Conservation (phyloP, 2,797 vertebrate species). For the Karalla daura region DNA sequence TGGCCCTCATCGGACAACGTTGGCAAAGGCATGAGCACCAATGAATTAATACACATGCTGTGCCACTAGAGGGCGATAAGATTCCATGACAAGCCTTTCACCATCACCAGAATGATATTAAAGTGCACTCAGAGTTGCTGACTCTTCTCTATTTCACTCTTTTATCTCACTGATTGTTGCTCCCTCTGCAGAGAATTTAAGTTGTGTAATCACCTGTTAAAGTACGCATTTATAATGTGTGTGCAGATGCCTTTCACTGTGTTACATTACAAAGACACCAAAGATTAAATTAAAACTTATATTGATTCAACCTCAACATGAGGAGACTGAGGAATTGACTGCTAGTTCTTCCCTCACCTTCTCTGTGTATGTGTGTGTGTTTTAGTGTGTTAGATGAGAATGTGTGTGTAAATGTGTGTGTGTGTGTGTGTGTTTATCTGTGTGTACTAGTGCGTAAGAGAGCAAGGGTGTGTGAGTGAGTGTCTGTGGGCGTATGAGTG, state of each 20-base stretch:
- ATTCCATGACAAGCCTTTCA: not conserved
- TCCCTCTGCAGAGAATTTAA: not conserved
- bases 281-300: conserved; percentile 10
- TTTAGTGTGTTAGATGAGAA: conserved; percentile 1
- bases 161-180: not conserved
- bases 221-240: not conserved
- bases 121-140: not conserved
- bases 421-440: not conserved
- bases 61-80: conserved; percentile 41
- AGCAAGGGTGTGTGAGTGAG: conserved; percentile 5
- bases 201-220: conserved; percentile 30
- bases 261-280: conserved; percentile 4
- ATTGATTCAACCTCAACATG: conserved; percentile 6
- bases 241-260: not conserved
- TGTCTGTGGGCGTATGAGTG: not conserved
- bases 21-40: too few relatives aligned
- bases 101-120: not conserved
- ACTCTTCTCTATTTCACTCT: not conserved
- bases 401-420: conserved; percentile 13
- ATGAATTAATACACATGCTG: not conserved
- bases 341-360: too few relatives aligned
- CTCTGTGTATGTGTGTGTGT: not conserved
- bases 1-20: not conserved
- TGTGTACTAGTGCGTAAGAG: too few relatives aligned
- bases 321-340: not conserved